phyloP scores from a whole-genome alignment of 2,888 invertebrate species.

The Eupeodes latifasciatus region DNA sequence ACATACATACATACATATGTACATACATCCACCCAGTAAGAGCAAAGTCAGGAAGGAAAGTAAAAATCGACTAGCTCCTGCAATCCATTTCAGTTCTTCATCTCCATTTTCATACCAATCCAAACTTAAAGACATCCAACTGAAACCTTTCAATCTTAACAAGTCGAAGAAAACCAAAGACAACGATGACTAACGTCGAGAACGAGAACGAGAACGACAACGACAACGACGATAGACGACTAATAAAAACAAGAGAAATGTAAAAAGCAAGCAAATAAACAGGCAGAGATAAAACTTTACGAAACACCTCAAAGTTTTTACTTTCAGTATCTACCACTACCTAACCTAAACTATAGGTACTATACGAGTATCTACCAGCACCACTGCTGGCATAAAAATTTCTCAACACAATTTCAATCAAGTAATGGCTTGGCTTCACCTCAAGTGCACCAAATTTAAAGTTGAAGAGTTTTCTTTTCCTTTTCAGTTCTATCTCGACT shows the following conservation, averaged over 20 bases:
- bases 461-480: conserved; percentile 62
- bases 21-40: not conserved
- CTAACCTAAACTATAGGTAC: not conserved
- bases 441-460: conserved; percentile 74
- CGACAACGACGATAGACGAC: conserved; percentile 10
- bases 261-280: conserved; percentile 17
- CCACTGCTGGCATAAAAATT: conserved; percentile 60
- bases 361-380: not conserved
- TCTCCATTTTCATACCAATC: conserved; percentile 31
- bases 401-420: conserved; percentile 71
- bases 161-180: conserved; percentile 37
- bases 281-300: conserved; percentile 50
- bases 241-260: conserved; percentile 33
- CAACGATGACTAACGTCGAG: conserved; percentile 7
- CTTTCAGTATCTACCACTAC: conserved; percentile 47
- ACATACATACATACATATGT: conserved; percentile 1
- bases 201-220: conserved; percentile 3
- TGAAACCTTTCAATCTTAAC: conserved; percentile 58
- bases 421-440: conserved; percentile 75
- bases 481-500: conserved; percentile 25
- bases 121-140: conserved; percentile 54
- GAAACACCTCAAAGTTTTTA: conserved; percentile 65
- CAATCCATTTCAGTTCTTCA: conserved; percentile 65
- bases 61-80: conserved; percentile 52
- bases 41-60: conserved; percentile 13